A percentile compares a stretch with the other conserved stretches of the same genome.
phyloP scores from a whole-genome alignment of 2,888 invertebrate genomes.

The Cartodere bifasciata region DNA sequence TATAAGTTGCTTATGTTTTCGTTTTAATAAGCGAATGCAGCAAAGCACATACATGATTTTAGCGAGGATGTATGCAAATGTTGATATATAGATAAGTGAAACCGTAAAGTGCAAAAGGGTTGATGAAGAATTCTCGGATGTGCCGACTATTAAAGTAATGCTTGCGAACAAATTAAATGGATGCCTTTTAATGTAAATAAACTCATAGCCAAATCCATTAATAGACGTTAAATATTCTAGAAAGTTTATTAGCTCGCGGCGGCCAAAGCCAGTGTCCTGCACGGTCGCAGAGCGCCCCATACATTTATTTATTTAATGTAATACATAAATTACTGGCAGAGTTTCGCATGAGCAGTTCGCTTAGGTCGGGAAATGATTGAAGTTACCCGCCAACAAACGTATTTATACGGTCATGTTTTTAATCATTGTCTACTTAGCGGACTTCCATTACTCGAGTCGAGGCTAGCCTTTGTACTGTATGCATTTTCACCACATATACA shows the following conservation, averaged over 20 bases:
- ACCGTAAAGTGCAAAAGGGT: too few species aligned
- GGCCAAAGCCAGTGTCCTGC: slow-evolving; percentile 19
- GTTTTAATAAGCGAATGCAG: too few species aligned
- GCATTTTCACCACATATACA: slow-evolving; percentile 32
- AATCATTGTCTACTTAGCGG: slow-evolving; percentile 36
- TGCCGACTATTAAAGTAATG: too few species aligned
- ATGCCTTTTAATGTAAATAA: slow-evolving; percentile 21
- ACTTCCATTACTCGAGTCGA: slow-evolving; percentile 32
- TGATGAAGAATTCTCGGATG: too few species aligned
- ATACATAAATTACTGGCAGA: slow-evolving; percentile 28
- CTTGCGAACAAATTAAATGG: slow-evolving; percentile 18
- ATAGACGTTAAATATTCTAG: slow-evolving; percentile 21
- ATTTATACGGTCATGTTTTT: slow-evolving; percentile 34
- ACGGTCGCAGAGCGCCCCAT: slow-evolving; percentile 20
- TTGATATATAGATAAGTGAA: too few species aligned
- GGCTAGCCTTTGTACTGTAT: slow-evolving; percentile 31
- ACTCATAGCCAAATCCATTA: slow-evolving; percentile 15
- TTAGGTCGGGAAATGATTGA: too few species aligned
- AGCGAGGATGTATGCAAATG: too few species aligned
- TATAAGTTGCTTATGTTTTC: too few species aligned
- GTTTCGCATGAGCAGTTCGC: slow-evolving; percentile 27
- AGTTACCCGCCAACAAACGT: slow-evolving; percentile 20
- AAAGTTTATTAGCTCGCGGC: slow-evolving; percentile 20
- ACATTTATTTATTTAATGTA: slow-evolving; percentile 31
- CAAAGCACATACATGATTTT: too few species aligned